These are phyloP conservation scores for Synodontis membranacea DNA, from an alignment of 2,113 vertebrate genomes.

Conservation along the genomic window DNA sequence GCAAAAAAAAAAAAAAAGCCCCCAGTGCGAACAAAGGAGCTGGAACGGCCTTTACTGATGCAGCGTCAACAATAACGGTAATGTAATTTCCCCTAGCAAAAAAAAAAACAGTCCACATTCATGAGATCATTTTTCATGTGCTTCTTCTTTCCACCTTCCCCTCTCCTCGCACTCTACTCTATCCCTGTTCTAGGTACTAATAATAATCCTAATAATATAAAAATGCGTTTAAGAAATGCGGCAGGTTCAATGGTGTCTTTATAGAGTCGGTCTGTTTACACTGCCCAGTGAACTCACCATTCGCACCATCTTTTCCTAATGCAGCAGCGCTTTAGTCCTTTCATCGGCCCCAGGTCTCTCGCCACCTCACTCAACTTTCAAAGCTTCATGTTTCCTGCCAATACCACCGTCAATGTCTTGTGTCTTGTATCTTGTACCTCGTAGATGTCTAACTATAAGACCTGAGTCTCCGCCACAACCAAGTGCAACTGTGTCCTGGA, in stretches of 20 bases:
- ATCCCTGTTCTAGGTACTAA: neutral
- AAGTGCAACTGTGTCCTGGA: neutral
- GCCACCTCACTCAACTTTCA: neutral
- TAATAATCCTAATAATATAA: slow-evolving; percentile 19
- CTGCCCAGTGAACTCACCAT: neutral
- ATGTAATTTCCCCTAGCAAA: slow-evolving; percentile 18
- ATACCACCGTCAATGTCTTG: neutral
- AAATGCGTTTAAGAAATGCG: neutral
- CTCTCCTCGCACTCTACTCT: neutral
- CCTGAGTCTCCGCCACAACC: neutral
- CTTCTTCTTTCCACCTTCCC: neutral
- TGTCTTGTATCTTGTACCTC: too few species aligned
- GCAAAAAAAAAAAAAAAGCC: neutral
- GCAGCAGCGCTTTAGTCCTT: neutral
- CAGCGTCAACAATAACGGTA: slow-evolving; percentile 39
- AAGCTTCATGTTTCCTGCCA: too few species aligned
- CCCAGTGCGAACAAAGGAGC: slow-evolving; percentile 6
- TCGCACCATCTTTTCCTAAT: neutral
- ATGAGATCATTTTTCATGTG: slow-evolving; percentile 10
- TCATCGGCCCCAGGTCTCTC: neutral
- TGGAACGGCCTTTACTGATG: slow-evolving; percentile 27
- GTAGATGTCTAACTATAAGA: neutral
- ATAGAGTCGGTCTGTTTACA: neutral
- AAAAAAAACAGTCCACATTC: slow-evolving; percentile 11
- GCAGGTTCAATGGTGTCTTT: neutral